These are phyloP conservation scores for Glaucomys volans DNA, from an alignment of 2,113 vertebrate genomes.

Conservation along the genomic window DNA sequence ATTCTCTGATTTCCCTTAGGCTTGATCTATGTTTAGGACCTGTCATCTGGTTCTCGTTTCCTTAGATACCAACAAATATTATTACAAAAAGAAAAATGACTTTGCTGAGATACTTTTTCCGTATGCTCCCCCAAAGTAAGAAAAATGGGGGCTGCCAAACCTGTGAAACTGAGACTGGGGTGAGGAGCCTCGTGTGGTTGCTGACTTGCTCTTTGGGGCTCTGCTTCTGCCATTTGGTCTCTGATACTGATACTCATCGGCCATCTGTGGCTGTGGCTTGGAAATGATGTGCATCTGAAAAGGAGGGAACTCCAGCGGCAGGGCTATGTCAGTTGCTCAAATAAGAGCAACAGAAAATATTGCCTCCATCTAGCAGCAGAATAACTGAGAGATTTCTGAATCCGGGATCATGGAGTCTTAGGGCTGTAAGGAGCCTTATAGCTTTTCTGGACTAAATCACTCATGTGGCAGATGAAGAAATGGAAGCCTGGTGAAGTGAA, in stretches of 20 bases:
- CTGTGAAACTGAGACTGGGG: conserved; percentile 64
- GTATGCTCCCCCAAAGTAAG: conserved; percentile 14
- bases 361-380: not conserved
- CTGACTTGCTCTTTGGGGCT: conserved; percentile 43
- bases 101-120: conserved; percentile 63
- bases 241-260: conserved; percentile 19
- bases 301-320: not conserved
- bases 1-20: not conserved
- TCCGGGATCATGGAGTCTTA: not conserved
- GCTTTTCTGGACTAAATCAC: not conserved
- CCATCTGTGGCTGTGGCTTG: conserved; percentile 57
- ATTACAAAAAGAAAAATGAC: conserved; percentile 63
- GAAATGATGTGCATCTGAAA: conserved; percentile 3
- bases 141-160: conserved; percentile 61
- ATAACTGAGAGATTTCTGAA: not conserved
- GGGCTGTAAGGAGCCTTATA: not conserved
- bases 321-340: not conserved
- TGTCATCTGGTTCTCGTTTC: conserved; percentile 52
- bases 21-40: conserved; percentile 2
- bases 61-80: conserved; percentile 76
- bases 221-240: conserved; percentile 37
- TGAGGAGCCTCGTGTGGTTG: conserved; percentile 49
- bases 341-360: not conserved
- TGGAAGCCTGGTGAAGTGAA: not conserved
- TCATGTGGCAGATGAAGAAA: not conserved